Percentiles rank a stretch among this genome's conserved stretches.
These are phyloP conservation scores for Heliconius cydno DNA, from an alignment of 2,888 invertebrate species.

Conservation along the genomic window DNA sequence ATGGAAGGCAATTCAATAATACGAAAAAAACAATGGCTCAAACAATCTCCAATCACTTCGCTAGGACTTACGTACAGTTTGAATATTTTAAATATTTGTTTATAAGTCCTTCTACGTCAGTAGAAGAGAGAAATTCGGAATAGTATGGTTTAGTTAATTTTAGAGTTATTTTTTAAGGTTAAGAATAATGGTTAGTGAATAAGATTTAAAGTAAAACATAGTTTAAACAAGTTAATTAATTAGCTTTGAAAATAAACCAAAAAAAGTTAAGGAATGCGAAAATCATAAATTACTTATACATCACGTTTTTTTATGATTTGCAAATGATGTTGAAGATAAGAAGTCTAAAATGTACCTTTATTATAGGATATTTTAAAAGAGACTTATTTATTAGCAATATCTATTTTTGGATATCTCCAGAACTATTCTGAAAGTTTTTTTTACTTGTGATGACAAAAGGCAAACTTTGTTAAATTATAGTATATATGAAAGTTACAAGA, in stretches of 20 bases:
- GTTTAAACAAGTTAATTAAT: neutral
- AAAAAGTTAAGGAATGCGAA: neutral
- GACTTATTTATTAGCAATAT: too few species aligned
- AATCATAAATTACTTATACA: too few species aligned
- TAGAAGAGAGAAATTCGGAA: slow-evolving; percentile 7
- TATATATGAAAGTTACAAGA: neutral
- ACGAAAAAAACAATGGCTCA: slow-evolving; percentile 59
- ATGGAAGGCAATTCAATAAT: slow-evolving; percentile 55
- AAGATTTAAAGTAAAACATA: neutral
- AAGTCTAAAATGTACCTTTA: too few species aligned
- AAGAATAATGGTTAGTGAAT: neutral
- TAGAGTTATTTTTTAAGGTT: neutral
- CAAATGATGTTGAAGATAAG: neutral
- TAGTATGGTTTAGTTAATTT: neutral
- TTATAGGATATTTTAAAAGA: too few species aligned
- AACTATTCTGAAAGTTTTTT: too few species aligned
- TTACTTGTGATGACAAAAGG: too few species aligned
- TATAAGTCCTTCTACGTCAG: slow-evolving; percentile 54
- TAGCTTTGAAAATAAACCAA: neutral
- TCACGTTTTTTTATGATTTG: neutral
- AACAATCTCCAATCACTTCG: slow-evolving; percentile 59
- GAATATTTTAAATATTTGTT: slow-evolving; percentile 63
- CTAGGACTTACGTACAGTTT: slow-evolving; percentile 49
- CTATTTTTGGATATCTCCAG: too few species aligned
- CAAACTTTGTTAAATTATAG: too few species aligned